Conservation (phyloP, 2,888 invertebrate genomes). For the Brenthis daphne region DNA sequence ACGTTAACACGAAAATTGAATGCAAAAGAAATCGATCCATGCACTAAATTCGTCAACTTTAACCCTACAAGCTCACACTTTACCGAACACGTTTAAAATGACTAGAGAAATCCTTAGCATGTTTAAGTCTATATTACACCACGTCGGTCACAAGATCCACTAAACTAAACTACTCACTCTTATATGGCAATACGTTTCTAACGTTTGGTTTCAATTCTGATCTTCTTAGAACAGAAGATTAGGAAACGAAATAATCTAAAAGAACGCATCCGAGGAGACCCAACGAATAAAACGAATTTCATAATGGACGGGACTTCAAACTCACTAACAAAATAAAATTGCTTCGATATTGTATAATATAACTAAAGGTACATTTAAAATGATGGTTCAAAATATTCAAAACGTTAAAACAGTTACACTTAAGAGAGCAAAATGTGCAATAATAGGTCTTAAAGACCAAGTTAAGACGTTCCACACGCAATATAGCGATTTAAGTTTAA, state of each 20-base stretch:
- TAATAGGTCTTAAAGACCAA: conserved; percentile 28
- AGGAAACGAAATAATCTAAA: conserved; percentile 40
- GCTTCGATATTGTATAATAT: conserved; percentile 21
- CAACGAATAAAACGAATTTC: conserved; percentile 50
- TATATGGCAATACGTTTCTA: conserved; percentile 46
- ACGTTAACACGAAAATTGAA: conserved; percentile 43
- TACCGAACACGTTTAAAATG: conserved; percentile 57
- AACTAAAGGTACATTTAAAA: conserved; percentile 25
- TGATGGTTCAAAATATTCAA: conserved; percentile 17
- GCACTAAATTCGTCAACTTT: conserved; percentile 45
- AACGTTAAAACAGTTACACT: conserved; percentile 24
- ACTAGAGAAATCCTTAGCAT: conserved; percentile 56
- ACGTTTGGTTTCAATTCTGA: conserved; percentile 33
- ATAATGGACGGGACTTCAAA: conserved; percentile 75
- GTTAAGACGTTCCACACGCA: conserved; percentile 37
- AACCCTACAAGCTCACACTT: conserved; percentile 74
- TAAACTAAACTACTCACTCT: conserved; percentile 50
- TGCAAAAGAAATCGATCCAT: conserved; percentile 28
- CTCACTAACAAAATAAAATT: conserved; percentile 60
- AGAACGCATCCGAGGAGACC: conserved; percentile 32
- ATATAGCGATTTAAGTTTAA: conserved; percentile 29
- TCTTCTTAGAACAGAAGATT: conserved; percentile 66
- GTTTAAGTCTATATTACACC: conserved; percentile 21
- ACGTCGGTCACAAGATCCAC: conserved; percentile 35
- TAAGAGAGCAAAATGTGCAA: conserved; percentile 23